Evolutionary conservation across 2,888 invertebrate genomes (phyloP), one percentile per base, ranked within the genome.

Genomic region (Anthrax anthrax): DNA sequence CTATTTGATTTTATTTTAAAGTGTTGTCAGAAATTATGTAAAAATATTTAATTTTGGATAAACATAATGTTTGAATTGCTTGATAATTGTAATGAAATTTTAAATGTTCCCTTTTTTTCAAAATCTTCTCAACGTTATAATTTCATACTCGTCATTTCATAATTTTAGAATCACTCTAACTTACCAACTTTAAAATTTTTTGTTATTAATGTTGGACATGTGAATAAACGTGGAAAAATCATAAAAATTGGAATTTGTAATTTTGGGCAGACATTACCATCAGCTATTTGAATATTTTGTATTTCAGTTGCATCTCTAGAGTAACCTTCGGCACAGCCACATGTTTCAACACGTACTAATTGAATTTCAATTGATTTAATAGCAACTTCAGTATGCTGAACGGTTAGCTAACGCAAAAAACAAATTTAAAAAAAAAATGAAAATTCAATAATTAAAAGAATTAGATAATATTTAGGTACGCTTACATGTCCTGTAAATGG

Each of bases 251-350:
- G 94, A 59, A 97, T 78, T 53, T 81, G 76, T 41, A 92, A 71
- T 52, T 81, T 81, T 49, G 84, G 78, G 44, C 80, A 75, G 44
- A 91, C 81, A 70, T 95, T 90, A 29, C 96, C 96, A 61, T 89
- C 91, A 1, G 89, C 92, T 51, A 96, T 84, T 75, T 97, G 96
- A 62, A 97, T 92, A 64, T 94, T 96, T 73, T 96, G 96, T 56
- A 97, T 90, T 76, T 97, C 96, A 10, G 95, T 96, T 17, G 92
- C 94, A 89, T 96, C 95, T 67, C 83, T 80, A 2, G 92, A 64
- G 67, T 85, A 91, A 14, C 92, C 95, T 65, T 91, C 91, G 0
- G 84, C 82, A 63, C 86, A 85, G 42, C 95, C 95, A 65, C 94
- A 94, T 0, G 94, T 95, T 69, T 97, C 96, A 2, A 96, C 89